Evolutionary conservation across 1,140 invertebrate species (phyloP), one percentile per base, ranked within the genome.

Genomic region (Calycopis cecrops): DNA sequence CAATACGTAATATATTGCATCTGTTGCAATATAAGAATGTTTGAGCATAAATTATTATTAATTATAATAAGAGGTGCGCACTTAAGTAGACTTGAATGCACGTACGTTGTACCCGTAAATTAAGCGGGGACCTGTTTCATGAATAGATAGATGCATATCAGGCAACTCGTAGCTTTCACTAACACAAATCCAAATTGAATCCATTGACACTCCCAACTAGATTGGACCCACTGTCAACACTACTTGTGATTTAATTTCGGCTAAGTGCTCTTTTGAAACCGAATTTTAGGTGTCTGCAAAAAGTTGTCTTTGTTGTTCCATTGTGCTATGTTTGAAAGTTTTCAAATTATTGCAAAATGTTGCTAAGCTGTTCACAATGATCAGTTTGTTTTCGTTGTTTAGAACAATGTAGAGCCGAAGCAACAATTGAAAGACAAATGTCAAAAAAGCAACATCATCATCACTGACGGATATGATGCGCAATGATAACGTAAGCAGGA

Each of bases 151-250:
- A 66, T 71, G 63, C 69, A 71, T 61, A 62, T 44, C 59, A 50
- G 52, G 42, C 52, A 60, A 62, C 60, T 59, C 47, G 51, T 40
- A 60, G 56, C 48, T 55, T 53, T 59, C 56, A 51, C 59, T 48
- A 64, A 74, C 71, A 67, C 67, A 71, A 74, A 79, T 77, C 73
- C 66, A 76, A 76, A 79, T 79, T 76, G 73, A 76, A 76, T 71
- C 69, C 67, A 79, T 79, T 79, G 76, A 79, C 74, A 73, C 73
- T 73, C 66, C 53, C 67, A 74, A 73, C 72, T 77, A 75, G 73
- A 77, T 76, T 62, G 63, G 62, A 61, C 59, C 55, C 66, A 64
- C 66, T 63, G 48, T 62, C 58, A 28, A 28, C 21, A 67, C 60
- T 62, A 64, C 61, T 70, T 59, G 62, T 76, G 71, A 81, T 77